phyloP scores from a whole-genome alignment of 2,797 vertebrate species.

The Peromyscus aztecus region DNA sequence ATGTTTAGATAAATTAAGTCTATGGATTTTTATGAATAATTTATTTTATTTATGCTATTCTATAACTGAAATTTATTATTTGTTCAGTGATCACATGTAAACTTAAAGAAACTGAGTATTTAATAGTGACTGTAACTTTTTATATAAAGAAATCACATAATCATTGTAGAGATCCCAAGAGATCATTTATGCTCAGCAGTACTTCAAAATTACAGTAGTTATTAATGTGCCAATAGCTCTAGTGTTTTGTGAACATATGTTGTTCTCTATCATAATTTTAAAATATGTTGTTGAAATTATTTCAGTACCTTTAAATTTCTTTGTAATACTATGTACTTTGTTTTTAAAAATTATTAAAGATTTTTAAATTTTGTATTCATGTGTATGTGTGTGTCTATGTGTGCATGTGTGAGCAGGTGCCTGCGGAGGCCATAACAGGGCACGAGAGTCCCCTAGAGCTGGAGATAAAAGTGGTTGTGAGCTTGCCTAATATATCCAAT shows the following conservation, averaged over 20 bases:
- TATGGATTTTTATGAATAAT: constrained; percentile 21
- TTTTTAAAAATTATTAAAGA: background rate
- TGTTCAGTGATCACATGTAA: background rate
- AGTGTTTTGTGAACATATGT: background rate
- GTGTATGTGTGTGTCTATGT: background rate
- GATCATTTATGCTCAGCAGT: background rate
- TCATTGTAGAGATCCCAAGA: constrained; percentile 23
- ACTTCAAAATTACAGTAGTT: constrained; percentile 52
- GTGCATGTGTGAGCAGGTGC: background rate
- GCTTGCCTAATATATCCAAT: background rate
- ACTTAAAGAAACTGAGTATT: background rate
- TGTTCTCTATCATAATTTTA: constrained; percentile 24
- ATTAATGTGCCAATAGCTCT: background rate
- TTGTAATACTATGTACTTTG: background rate
- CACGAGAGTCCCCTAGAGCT: background rate
- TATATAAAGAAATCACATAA: background rate
- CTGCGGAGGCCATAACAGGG: background rate
- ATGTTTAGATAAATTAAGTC: background rate
- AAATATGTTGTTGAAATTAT: constrained; percentile 10
- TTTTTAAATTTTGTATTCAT: background rate
- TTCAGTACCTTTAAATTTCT: background rate
- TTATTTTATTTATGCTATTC: background rate
- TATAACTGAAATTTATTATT: constrained; percentile 29
- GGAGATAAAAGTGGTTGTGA: background rate
- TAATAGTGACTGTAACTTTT: background rate